Base-by-base conservation (phyloP, 2,113 vertebrate species). In the Leptodactylus fuscus region DNA sequence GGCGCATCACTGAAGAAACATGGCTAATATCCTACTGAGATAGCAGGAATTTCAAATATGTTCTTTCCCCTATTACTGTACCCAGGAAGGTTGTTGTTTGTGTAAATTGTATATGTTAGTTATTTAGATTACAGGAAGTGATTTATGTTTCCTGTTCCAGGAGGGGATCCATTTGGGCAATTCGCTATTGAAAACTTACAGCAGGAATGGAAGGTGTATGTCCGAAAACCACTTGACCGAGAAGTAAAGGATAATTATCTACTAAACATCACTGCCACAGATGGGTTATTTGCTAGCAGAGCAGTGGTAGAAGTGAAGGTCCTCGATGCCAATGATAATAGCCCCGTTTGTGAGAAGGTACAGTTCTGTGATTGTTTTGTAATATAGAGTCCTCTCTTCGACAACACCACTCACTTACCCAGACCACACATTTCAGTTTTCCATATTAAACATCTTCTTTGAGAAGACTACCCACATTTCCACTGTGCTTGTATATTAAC, bases 251-350 rank as follows among this genome's bases (percentile, higher is more conserved):
- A 99, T 93, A 96, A 92, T 90, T 99, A 99, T 86, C 96, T 98
- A 88, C 94, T 99, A 48, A 98, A 97, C 88, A 95, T 99, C 89
- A 98, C 97, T 32, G 97, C 98, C 65, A 98, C 96, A 10, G 98
- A 99, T 76, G 98, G 98, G 22, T 96, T 96, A 71, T 99, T 98
- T 90, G 94, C 96, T 13, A 93, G 96, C 46, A 97, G 95, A 92
- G 97, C 98, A 12, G 88, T 96, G 12, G 97, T 99, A 49, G 98
- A 99, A 87, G 98, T 99, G 88, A 99, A 99, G 90, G 97, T 99
- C 81, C 94, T 99, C 81, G 98, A 99, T 85, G 98, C 97, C 88
- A 99, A 99, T 67, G 98, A 99, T 93, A 99, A 99, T 87, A 97
- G 92, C 83, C 98, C 98, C 18, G 91, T 97, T 9, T 99, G 98